Evolutionary conservation across 2,888 invertebrate genomes (phyloP), one percentile per base, ranked within the genome.

Genomic region (Lamellibrachia satsuma): DNA sequence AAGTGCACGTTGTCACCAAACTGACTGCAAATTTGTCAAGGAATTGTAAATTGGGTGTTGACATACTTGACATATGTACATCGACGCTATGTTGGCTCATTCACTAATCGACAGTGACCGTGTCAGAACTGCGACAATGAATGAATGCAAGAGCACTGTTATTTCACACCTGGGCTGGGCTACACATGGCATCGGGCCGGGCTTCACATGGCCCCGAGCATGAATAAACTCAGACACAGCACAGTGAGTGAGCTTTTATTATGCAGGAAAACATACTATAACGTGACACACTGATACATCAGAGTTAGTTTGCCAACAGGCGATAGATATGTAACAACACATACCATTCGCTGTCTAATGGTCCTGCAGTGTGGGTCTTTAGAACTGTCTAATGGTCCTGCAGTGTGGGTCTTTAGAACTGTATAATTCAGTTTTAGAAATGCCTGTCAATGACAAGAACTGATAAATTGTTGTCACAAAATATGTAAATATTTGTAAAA

Each of bases 81-180:
- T n/a, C 22, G 75, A 75, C 75, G n/a, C 75, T 75, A 22, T 75
- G 75, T 75, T 55, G 75, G 22, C 15, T 6, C 15, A 6, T 15
- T 75, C 75, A 75, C 75, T 75, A 75, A 75, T 75, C 75, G 75
- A 75, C 75, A 75, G 75, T 75, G 75, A 75, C 75, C 75, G 55
- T 75, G 75, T 75, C 22, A 75, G 22, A 75, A 75, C 9, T 4
- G 22, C 75, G 6, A 22, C 75, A 75, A 75, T 75, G 75, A 75
- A 75, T 75, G 75, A 75, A 75, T 75, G 75, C 75, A 75, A n/a
- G 75, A 75, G n/a, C 75, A 22, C 75, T 22, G 75, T 75, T n/a
- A 75, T 75, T 15, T 75, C 75, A 75, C 75, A 75, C 75, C 75
- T 6, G 75, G 75, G 75, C 22, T 3, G 75, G 15, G 3, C 57